Evolutionary conservation across 2,113 vertebrate species (phyloP), one percentile per base, ranked within the genome.

Genomic region (Antigone vipio): DNA sequence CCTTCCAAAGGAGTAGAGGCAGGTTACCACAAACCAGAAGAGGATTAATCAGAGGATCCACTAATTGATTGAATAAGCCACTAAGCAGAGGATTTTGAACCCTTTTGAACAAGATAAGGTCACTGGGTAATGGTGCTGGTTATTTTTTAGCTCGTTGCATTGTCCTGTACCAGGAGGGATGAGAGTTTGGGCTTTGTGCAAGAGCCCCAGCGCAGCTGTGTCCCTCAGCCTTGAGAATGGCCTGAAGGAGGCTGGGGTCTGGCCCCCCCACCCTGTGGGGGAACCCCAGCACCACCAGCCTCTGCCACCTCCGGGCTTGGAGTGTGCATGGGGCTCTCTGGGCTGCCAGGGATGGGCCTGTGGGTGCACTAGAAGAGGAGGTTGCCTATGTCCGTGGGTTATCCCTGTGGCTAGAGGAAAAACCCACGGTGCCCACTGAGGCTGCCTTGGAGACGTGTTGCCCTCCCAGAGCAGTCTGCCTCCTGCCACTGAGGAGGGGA

Each of bases 21-120:
- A 81, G 83, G 80, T 92, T 89, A 89, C 89, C 76, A 63, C 86
- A 93, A 81, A 72, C 68, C 69, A 81, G 79, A 91, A 67, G 72
- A 67, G 50, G 80, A 89, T 95, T 95, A 80, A 83, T 79, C 53
- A 83, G 75, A 64, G 11, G 49, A 88, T 89, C 76, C 56, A 44
- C 83, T 95, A 84, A 95, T 81, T 86, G 68, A 80, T 91, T 92
- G 12, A 91, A 12, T 92, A 91, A 93, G 91, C 79, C 86, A 71
- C 56, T 81, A 78, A 92, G 91, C 52, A 92, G 68, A 67, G 73
- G 60, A 84, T 69, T 92, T 14, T 69, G 29, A 85, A 79, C 50
- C 13, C 10, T 86, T 79, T 73, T 66, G 74, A 64, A 76, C 17
- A 45, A 77, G 34, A 38, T 67, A 52, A 91, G 80, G 77, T 81